Conservation (phyloP, 2,888 invertebrate genomes). For the Brachyopa scutellaris region DNA sequence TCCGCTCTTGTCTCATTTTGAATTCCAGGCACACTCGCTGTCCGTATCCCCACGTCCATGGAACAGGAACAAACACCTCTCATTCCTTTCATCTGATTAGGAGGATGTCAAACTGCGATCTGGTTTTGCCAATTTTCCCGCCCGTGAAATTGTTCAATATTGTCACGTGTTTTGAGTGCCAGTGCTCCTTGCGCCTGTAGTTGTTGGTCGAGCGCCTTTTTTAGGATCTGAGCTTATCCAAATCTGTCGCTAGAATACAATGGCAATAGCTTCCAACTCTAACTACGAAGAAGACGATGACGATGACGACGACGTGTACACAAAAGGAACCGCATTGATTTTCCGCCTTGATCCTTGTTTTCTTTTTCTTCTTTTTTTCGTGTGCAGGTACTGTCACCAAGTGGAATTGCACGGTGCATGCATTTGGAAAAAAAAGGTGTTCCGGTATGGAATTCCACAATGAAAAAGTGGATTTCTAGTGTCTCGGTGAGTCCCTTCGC, state of each 20-base stretch:
- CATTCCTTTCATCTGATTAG: constrained; percentile 43
- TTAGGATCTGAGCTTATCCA: constrained; percentile 58
- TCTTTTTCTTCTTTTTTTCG: neutral
- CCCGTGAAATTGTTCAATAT: constrained; percentile 69
- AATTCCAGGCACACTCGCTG: constrained; percentile 27
- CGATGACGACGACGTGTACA: constrained; percentile 41
- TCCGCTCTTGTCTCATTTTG: neutral
- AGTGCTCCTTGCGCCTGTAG: constrained; percentile 50
- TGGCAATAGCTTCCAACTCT: constrained; percentile 10
- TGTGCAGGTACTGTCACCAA: neutral
- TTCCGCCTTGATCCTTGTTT: constrained; percentile 66
- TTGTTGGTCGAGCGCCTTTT: constrained; percentile 44
- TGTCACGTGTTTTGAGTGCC: constrained; percentile 62
- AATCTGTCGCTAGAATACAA: constrained; percentile 61
- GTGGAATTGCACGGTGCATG: constrained; percentile 1
- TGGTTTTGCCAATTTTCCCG: constrained; percentile 56
- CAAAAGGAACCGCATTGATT: constrained; percentile 70
- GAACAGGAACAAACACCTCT: constrained; percentile 4
- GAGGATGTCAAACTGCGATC: constrained; percentile 54
- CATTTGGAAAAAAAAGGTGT: constrained; percentile 62
- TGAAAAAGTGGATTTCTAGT: constrained; percentile 66
- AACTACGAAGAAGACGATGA: constrained; percentile 6
- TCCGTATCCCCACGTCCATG: neutral
- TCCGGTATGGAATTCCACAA: constrained; percentile 60
- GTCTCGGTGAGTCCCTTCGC: constrained; percentile 32